A percentile compares a stretch with the other conserved stretches of the same genome.
Evolutionary conservation across 64 coral and sea anemone species (phyloP).

Genomic region (Dendronephthya gigantea): DNA sequence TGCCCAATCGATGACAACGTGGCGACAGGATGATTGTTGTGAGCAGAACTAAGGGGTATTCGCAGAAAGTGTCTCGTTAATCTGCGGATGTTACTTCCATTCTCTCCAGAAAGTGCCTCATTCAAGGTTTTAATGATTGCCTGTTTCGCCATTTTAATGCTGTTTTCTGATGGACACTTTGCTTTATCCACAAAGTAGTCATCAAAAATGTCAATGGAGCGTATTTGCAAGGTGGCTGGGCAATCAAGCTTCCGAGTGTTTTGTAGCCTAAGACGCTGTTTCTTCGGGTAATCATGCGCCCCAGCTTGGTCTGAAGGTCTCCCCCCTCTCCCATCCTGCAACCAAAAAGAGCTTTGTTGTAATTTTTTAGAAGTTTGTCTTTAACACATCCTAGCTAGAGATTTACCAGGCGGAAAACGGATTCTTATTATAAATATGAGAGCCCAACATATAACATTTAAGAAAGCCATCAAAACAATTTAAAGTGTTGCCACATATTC

Average conservation of each 20-base stretch:
- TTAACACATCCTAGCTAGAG: background rate
- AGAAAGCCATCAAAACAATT: background rate
- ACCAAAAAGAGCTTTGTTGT: background rate
- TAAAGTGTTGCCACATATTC: background rate
- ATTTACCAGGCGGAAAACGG: too few species aligned
- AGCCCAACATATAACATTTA: too few species aligned
- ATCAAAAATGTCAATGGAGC: background rate
- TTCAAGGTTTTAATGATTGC: background rate
- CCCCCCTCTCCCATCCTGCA: background rate
- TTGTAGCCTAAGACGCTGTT: slow-evolving; percentile 3
- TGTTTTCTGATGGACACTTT: background rate
- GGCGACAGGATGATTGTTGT: slow-evolving; percentile 20
- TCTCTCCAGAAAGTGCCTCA: background rate
- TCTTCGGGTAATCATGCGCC: background rate
- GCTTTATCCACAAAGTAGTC: background rate
- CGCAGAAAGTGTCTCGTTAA: background rate
- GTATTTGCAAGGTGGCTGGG: background rate
- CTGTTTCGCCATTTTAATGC: background rate
- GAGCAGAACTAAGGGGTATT: slow-evolving; percentile 11
- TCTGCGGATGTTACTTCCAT: background rate
- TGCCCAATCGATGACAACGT: background rate
- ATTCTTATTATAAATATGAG: too few species aligned
- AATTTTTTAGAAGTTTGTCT: background rate
- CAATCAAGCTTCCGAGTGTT: slow-evolving; percentile 19
- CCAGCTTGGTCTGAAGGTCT: background rate